Base-by-base conservation (phyloP, 2,888 invertebrate species). In the Platycnemis pennipes region DNA sequence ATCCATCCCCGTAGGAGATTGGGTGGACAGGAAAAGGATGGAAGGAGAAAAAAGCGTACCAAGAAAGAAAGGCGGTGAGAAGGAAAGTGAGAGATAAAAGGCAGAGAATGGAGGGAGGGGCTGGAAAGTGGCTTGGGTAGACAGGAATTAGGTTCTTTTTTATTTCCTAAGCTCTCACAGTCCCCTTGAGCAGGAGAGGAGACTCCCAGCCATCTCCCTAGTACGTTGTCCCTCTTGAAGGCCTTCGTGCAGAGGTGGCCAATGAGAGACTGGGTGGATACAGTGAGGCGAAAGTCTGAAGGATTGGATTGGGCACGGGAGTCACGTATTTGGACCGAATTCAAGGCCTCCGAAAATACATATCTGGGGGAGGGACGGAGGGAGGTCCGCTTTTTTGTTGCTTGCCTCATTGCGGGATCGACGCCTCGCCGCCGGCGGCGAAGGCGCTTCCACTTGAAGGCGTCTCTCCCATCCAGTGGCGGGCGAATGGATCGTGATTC, bases 291-390 rank as follows among this genome's bases (percentile, higher is more conserved):
- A 91, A 63, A 44, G 63, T 42, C 44, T 56, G 91, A 63, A 91
- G 91, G 91, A 91, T 56, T 91, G 91, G 63, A 91, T 91, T 91
- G 91, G 91, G 44, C 91, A 89, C 77, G 37, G 49, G 88, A 89
- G 88, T 49, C 88, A 91, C 91, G 91, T 91, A 91, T 91, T 91
- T 91, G 91, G 91, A 91, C 91, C 63, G 91, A 91, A 91, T 91
- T 91, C 91, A 91, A 91, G 91, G 91, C 91, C 91, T 91, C 69
- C 91, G 69, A 91, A 91, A 91, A 91, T 91, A 91, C 91, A 91
- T 91, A 56, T 91, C 91, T 91, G 7, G 53, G 56, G 56, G 56
- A 89, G 5, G 89, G 44, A 63, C 37, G 37, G 77, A 37, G 31
- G 77, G 31, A 77, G 31, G 13, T 37, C 13, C 16, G 37, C 16